Evolutionary conservation across 1,140 invertebrate species (phyloP).

Genomic region (Scylla paramamosain): DNA sequence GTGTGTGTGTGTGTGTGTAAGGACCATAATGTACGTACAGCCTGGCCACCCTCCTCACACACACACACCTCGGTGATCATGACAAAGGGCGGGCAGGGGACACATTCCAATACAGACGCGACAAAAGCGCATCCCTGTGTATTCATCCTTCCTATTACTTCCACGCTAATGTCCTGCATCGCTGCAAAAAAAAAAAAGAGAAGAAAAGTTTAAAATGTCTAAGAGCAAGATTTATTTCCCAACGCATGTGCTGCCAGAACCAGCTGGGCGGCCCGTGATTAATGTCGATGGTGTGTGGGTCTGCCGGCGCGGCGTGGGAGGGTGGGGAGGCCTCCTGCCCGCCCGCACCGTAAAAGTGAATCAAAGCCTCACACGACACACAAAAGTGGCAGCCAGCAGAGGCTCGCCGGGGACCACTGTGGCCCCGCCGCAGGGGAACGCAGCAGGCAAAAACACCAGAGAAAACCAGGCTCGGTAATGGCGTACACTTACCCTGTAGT

Average conservation of each 20-base stretch:
- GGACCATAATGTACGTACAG: no score
- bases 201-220: conserved; percentile 2
- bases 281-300: conserved; percentile 27
- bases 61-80: background rate
- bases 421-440: background rate
- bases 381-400: conserved; percentile 31
- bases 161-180: background rate
- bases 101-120: background rate
- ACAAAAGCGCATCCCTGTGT: background rate
- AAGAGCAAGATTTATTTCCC: background rate
- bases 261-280: background rate
- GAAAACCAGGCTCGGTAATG: background rate
- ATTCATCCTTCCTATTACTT: background rate
- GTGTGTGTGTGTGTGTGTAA: no score
- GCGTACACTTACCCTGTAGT: background rate
- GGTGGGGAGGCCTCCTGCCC: background rate
- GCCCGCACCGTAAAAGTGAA: conserved; percentile 32
- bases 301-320: background rate
- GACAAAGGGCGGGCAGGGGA: background rate
- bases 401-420: background rate
- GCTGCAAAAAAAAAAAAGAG: background rate
- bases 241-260: background rate
- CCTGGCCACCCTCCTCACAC: background rate
- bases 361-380: conserved; percentile 31
- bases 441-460: background rate